Percentiles rank a stretch among this genome's conserved stretches.
These are phyloP conservation scores for Deroplatys truncata DNA, from an alignment of 2,888 invertebrate genomes.

Conservation along the genomic window DNA sequence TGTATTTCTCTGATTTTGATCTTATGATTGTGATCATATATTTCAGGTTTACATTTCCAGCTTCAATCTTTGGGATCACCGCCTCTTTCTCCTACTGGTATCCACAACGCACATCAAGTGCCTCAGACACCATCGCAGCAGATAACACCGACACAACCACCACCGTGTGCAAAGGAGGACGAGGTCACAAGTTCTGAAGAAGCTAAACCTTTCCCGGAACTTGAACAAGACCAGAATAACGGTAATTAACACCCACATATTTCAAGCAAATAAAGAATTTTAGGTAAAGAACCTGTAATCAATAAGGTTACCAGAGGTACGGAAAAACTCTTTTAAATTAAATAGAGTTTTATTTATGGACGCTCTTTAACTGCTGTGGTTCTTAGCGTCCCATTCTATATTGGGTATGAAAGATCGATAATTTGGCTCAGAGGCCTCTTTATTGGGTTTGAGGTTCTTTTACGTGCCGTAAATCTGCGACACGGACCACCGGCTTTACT, in stretches of 20 bases:
- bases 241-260: background rate
- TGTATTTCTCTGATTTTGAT: background rate
- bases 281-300: no score
- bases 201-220: conserved; percentile 39
- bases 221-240: background rate
- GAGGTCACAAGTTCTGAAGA: conserved; percentile 75
- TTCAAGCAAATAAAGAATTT: no score
- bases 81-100: conserved; percentile 38
- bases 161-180: conserved; percentile 59
- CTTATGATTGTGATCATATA: background rate
- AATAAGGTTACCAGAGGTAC: no score
- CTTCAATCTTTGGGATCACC: conserved; percentile 26
- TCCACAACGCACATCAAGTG: conserved; percentile 23
- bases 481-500: no score
- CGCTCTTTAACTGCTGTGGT: no score
- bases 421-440: no score
- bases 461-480: no score
- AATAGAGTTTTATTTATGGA: no score
- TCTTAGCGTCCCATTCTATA: no score
- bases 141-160: conserved; percentile 41
- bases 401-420: no score
- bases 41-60: conserved; percentile 27
- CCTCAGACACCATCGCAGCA: conserved; percentile 37
- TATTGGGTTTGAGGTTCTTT: no score
- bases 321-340: no score